Conservation (phyloP, 1,140 invertebrate genomes). For the Ips nitidus region DNA sequence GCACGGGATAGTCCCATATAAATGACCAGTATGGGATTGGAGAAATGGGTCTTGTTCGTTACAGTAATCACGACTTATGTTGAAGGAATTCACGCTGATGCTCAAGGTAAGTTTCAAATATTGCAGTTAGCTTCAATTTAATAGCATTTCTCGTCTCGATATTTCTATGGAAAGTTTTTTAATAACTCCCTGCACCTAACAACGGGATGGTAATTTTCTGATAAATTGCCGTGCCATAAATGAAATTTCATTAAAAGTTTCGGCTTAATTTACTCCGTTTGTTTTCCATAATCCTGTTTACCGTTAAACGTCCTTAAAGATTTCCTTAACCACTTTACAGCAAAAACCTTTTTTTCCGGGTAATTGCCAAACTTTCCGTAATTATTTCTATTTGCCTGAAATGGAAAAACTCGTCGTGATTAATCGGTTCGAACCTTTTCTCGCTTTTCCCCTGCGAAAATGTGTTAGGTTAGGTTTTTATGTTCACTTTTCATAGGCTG, state of each 20-base stretch:
- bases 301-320: too few species aligned
- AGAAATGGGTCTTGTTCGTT: slow-evolving; percentile 18
- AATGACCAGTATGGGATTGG: slow-evolving; percentile 13
- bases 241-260: background rate
- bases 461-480: too few species aligned
- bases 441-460: too few species aligned
- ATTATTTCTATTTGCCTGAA: too few species aligned
- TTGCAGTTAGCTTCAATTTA: background rate
- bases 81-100: slow-evolving; percentile 3
- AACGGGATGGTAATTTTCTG: slow-evolving; percentile 13
- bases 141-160: background rate
- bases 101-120: slow-evolving; percentile 18
- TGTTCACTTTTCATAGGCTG: too few species aligned
- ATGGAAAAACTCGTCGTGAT: too few species aligned
- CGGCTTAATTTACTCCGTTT: too few species aligned
- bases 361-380: too few species aligned
- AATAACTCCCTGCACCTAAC: slow-evolving; percentile 3
- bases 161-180: slow-evolving; percentile 10
- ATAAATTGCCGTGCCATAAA: slow-evolving; percentile 15
- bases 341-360: too few species aligned
- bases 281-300: too few species aligned
- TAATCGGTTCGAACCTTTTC: too few species aligned
- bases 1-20: slow-evolving; percentile 9
- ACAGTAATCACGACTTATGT: slow-evolving; percentile 8
- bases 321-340: too few species aligned